These are phyloP conservation scores for Gymnothorax javanicus DNA, from an alignment of 2,797 vertebrate species.

Conservation along the genomic window DNA sequence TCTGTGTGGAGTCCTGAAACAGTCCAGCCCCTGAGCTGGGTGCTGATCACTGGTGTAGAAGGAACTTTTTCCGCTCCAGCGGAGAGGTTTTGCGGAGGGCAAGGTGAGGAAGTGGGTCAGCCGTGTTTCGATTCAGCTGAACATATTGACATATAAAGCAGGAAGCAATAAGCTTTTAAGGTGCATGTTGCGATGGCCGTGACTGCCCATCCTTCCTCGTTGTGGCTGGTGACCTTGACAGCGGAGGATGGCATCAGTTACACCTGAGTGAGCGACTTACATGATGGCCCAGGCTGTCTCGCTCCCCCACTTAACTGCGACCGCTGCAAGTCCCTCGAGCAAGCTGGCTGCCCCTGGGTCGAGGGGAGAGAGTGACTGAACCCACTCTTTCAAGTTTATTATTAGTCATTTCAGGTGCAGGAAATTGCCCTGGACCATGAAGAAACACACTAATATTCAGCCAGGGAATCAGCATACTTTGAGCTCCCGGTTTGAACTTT, in stretches of 20 bases:
- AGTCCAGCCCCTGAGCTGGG: background rate
- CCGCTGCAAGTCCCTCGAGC: background rate
- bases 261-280: constrained; percentile 35
- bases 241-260: constrained; percentile 36
- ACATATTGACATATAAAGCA: constrained; percentile 37
- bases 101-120: constrained; percentile 24
- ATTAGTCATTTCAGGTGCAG: background rate
- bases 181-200: constrained; percentile 34
- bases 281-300: constrained; percentile 14
- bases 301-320: background rate
- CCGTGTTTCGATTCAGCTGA: constrained; percentile 16
- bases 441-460: background rate
- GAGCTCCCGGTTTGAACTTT: background rate
- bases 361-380: background rate
- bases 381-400: background rate
- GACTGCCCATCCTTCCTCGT: background rate
- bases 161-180: constrained; percentile 52
- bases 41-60: background rate
- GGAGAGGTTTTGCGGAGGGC: background rate
- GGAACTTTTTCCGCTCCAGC: background rate
- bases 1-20: background rate
- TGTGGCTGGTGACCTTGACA: constrained; percentile 36
- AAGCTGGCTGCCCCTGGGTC: background rate
- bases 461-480: background rate
- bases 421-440: constrained; percentile 1